These are phyloP conservation scores for Aleiodes alternator DNA, from an alignment of 2,888 invertebrate species.

Conservation along the genomic window DNA sequence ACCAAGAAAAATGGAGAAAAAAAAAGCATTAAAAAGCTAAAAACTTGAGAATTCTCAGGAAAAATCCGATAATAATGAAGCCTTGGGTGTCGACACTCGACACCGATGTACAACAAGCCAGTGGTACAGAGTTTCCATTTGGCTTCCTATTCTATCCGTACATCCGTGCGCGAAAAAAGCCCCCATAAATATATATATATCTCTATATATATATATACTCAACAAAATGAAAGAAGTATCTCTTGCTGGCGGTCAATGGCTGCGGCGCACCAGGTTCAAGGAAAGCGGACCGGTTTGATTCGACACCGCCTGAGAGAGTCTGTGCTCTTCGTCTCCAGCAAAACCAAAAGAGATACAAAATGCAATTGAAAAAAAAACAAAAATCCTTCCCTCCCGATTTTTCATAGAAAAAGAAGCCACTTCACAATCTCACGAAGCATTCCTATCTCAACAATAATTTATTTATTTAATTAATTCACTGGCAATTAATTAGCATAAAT, in stretches of 20 bases:
- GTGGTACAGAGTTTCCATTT: neutral
- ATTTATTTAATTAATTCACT: neutral
- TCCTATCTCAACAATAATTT: neutral
- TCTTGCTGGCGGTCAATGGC: constrained; percentile 71
- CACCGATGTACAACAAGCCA: constrained; percentile 9
- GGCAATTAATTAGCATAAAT: constrained; percentile 26
- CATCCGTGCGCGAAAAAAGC: constrained; percentile 11
- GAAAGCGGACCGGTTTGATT: constrained; percentile 73
- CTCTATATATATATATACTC: neutral
- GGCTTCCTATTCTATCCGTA: constrained; percentile 31
- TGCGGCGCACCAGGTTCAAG: constrained; percentile 73
- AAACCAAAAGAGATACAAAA: constrained; percentile 29
- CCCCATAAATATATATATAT: neutral
- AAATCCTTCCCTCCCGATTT: neutral
- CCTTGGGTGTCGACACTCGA: constrained; percentile 16
- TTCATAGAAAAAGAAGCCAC: constrained; percentile 1
- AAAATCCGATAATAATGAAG: constrained; percentile 3
- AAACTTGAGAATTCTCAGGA: neutral
- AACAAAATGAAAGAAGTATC: constrained; percentile 27
- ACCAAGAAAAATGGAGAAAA: too few relatives aligned
- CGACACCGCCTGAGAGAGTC: constrained; percentile 58
- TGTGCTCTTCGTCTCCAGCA: constrained; percentile 39
- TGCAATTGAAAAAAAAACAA: constrained; percentile 12
- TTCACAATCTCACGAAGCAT: neutral
- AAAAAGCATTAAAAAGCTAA: too few relatives aligned